Evolutionary conservation across 2,888 invertebrate genomes (phyloP).

Genomic region (Amblyjoppa fuscipennis): DNA sequence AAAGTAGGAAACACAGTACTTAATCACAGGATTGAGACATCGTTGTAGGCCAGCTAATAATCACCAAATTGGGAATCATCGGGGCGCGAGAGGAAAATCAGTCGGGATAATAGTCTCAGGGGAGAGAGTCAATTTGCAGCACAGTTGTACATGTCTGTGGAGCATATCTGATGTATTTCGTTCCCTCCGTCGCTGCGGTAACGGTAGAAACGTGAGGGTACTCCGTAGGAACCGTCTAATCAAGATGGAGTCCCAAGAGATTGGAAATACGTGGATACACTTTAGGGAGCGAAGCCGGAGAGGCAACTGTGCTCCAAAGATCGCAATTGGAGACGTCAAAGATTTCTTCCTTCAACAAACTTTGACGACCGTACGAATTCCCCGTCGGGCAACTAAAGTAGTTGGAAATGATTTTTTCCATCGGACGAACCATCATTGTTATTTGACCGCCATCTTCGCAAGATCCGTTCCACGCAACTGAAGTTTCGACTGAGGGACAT

Average conservation of each 20-base stretch:
- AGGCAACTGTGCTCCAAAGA: background rate
- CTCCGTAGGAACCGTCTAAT: constrained; percentile 10
- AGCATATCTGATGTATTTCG: constrained; percentile 7
- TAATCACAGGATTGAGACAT: background rate
- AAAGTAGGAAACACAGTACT: background rate
- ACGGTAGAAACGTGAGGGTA: constrained; percentile 37
- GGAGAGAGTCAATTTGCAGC: constrained; percentile 11
- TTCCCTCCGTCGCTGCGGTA: background rate
- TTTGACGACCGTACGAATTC: background rate
- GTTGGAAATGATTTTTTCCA: too few species aligned
- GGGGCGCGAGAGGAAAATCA: constrained; percentile 9
- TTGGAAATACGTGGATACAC: background rate
- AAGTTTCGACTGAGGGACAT: too few species aligned
- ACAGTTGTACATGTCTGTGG: background rate
- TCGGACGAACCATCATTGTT: too few species aligned
- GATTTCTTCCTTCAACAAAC: background rate
- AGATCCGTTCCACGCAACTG: too few species aligned
- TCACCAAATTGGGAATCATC: background rate
- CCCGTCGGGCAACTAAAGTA: too few species aligned
- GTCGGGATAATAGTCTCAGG: constrained; percentile 3
- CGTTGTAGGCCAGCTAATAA: background rate
- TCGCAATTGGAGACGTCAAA: background rate
- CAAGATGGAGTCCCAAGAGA: constrained; percentile 37
- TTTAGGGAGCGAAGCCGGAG: background rate
- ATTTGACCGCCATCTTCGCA: too few species aligned